A percentile compares a stretch with the other conserved stretches of the same genome.
Conservation (phyloP, 2,888 invertebrate species). For the Heptascelio sp. region DNA sequence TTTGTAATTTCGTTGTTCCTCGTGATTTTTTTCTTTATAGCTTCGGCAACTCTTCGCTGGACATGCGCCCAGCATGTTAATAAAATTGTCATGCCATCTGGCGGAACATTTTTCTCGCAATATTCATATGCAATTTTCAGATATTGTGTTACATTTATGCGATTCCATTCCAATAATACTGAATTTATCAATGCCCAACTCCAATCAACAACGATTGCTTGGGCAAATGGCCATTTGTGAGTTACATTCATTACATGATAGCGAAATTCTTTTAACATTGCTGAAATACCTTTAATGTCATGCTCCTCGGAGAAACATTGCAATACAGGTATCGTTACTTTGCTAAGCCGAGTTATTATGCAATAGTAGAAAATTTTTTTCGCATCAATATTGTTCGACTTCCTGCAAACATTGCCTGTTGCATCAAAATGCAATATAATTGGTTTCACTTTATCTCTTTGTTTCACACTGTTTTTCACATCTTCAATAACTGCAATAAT, state of each 20-base stretch:
- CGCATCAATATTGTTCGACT: too few relatives aligned
- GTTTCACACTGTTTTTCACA: conserved; percentile 57
- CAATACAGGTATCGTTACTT: conserved; percentile 3
- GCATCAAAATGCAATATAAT: too few relatives aligned
- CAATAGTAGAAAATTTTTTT: conserved; percentile 60
- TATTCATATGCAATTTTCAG: too few relatives aligned
- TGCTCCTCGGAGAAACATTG: conserved; percentile 56
- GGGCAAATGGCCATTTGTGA: too few relatives aligned
- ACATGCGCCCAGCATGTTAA: conserved; percentile 66
- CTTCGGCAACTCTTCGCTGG: conserved; percentile 56
- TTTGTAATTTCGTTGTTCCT: conserved; percentile 34
- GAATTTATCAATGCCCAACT: too few relatives aligned
- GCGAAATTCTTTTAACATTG: too few relatives aligned
- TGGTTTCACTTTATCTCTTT: conserved; percentile 47
- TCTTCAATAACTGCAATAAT: too few relatives aligned
- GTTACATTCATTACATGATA: conserved; percentile 39
- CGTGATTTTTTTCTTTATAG: conserved; percentile 34
- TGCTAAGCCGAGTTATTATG: not conserved
- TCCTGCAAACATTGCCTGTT: too few relatives aligned
- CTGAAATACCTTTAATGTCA: conserved; percentile 36
- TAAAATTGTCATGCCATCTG: conserved; percentile 1
- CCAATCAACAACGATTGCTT: too few relatives aligned
- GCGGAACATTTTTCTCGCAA: conserved; percentile 15
- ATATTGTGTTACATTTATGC: conserved; percentile 36
- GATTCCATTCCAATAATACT: conserved; percentile 39